phyloP scores from a whole-genome alignment of 2,797 vertebrate genomes.

The Rachycentron canadum region DNA sequence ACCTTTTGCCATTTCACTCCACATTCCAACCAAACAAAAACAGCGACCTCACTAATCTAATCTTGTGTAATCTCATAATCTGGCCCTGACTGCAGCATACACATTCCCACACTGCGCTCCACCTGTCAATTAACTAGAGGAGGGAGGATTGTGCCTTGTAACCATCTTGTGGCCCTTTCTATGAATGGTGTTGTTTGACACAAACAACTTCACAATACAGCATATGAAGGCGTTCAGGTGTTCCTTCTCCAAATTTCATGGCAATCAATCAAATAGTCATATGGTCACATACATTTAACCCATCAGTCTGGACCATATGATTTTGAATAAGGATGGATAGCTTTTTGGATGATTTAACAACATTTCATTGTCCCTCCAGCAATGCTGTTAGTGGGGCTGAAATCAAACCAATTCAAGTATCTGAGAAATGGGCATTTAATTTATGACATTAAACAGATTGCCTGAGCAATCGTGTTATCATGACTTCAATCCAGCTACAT shows the following conservation, averaged over 20 bases:
- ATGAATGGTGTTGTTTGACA: neutral
- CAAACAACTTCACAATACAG: neutral
- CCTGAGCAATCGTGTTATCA: neutral
- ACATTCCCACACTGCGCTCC: slow-evolving; percentile 50
- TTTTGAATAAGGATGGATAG: neutral
- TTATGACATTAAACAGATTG: neutral
- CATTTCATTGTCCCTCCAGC: neutral
- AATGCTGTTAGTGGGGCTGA: neutral
- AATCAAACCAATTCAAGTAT: neutral
- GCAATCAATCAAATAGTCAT: neutral
- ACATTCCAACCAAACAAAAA: slow-evolving; percentile 50
- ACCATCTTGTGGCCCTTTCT: slow-evolving; percentile 11
- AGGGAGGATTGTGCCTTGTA: neutral
- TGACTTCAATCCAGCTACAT: neutral
- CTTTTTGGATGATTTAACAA: neutral
- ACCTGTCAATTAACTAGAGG: slow-evolving; percentile 51
- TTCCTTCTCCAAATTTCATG: neutral
- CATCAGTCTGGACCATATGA: neutral
- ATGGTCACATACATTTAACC: no score
- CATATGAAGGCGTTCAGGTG: no score
- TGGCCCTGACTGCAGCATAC: slow-evolving; percentile 45
- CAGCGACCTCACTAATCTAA: slow-evolving; percentile 63
- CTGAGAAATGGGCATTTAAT: neutral
- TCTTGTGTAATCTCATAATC: slow-evolving; percentile 73
- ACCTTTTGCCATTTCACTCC: slow-evolving; percentile 32